phyloP scores from a whole-genome alignment of 2,797 vertebrate species.

The Cuculus canorus region DNA sequence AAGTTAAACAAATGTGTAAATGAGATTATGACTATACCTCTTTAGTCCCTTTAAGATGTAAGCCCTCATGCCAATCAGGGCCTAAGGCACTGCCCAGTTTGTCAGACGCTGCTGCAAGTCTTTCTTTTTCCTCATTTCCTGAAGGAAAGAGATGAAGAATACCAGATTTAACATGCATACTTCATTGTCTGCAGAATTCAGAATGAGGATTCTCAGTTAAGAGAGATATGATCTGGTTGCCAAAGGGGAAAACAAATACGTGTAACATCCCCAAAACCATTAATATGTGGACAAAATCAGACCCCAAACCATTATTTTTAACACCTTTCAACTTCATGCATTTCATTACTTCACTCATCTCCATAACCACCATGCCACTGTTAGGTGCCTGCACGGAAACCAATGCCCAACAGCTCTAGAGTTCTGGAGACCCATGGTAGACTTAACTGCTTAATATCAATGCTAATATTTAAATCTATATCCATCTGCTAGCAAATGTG shows the following conservation, averaged over 20 bases:
- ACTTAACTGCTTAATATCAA: not conserved
- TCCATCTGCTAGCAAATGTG: not conserved
- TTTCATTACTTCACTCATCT: not conserved
- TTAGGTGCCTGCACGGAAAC: not conserved
- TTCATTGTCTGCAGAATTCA: not conserved
- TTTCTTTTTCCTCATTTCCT: conserved; percentile 68
- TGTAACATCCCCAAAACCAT: not conserved
- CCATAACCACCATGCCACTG: not conserved
- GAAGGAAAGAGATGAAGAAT: not conserved
- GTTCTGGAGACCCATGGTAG: not conserved
- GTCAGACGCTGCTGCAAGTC: conserved; percentile 8
- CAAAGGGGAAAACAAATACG: not conserved
- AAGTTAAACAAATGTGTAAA: not conserved
- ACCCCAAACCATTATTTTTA: not conserved
- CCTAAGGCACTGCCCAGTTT: conserved; percentile 90
- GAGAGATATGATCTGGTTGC: not conserved
- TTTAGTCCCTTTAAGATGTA: conserved; percentile 85
- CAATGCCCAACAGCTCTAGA: not conserved
- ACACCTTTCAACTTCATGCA: not conserved
- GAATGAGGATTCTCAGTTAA: not conserved
- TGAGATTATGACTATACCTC: conserved; percentile 72
- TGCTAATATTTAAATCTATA: not conserved
- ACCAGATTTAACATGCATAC: not conserved
- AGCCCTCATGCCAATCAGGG: conserved; percentile 93
- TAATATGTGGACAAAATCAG: not conserved